These are phyloP conservation scores for Drosophila barbarae DNA, from an alignment of 2,888 invertebrate genomes.

Conservation along the genomic window DNA sequence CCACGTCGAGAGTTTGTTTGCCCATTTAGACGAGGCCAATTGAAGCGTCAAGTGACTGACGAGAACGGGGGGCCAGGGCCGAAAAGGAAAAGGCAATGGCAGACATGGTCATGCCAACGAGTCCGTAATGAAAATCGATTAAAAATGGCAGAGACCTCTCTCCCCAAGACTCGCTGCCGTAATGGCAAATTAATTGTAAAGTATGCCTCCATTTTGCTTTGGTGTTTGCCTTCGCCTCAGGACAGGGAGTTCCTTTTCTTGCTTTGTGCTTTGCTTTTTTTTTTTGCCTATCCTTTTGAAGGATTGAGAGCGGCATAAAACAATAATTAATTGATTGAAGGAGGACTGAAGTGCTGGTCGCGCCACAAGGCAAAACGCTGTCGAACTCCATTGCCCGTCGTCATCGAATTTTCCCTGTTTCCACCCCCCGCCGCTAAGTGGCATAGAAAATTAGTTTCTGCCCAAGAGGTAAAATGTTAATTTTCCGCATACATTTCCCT, in stretches of 20 bases:
- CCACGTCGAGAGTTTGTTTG: constrained; percentile 50
- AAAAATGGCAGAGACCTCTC: constrained; percentile 49
- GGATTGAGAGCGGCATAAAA: constrained; percentile 66
- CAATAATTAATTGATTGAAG: constrained; percentile 75
- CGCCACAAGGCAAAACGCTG: constrained; percentile 38
- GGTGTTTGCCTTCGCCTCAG: constrained; percentile 59
- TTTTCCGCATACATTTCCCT: constrained; percentile 30
- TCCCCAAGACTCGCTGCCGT: constrained; percentile 36
- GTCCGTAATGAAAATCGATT: constrained; percentile 70
- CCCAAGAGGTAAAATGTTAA: constrained; percentile 58
- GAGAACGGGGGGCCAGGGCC: constrained; percentile 32
- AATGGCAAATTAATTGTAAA: constrained; percentile 73
- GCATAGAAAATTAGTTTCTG: constrained; percentile 72
- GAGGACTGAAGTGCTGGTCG: constrained; percentile 45
- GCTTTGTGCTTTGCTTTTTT: background rate
- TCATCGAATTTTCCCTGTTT: constrained; percentile 9
- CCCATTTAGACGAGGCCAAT: constrained; percentile 66
- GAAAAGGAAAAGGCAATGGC: constrained; percentile 3
- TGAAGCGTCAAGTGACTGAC: constrained; percentile 72
- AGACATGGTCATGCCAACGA: constrained; percentile 37
- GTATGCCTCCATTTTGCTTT: constrained; percentile 69
- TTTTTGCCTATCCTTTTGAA: constrained; percentile 48
- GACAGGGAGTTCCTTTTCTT: constrained; percentile 17
- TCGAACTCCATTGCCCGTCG: constrained; percentile 26
- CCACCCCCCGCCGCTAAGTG: constrained; percentile 49